Percentiles rank a stretch among this genome's conserved stretches.
Evolutionary conservation across 2,888 invertebrate genomes (phyloP).

Genomic region (Rhamnusium bicolor): DNA sequence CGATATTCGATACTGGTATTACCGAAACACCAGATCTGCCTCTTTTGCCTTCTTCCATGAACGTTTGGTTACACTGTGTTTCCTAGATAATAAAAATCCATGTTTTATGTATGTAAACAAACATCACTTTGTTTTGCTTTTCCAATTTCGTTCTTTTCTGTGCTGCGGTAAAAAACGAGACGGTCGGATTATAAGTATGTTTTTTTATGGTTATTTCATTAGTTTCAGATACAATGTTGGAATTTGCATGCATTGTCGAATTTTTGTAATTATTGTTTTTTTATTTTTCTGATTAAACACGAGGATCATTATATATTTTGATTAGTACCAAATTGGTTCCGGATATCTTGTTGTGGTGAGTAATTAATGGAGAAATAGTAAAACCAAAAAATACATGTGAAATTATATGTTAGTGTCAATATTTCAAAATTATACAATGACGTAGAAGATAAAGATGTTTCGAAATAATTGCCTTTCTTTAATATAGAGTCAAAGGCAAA

Average conservation of each 20-base stretch:
- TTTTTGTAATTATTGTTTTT: no score
- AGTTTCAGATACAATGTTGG: neutral
- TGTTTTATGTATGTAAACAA: constrained; percentile 28
- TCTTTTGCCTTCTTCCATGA: constrained; percentile 16
- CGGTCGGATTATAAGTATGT: neutral
- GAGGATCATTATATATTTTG: no score
- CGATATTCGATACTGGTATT: constrained; percentile 33
- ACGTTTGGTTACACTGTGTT: constrained; percentile 22
- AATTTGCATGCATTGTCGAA: neutral
- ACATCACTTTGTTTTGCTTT: constrained; percentile 6
- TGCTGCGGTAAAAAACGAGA: neutral
- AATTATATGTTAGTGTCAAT: no score
- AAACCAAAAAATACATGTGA: no score
- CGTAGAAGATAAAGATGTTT: no score
- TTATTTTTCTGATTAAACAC: no score
- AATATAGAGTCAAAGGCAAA: no score
- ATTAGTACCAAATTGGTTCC: no score
- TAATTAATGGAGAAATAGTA: no score
- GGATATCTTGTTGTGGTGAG: no score
- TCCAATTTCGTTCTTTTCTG: neutral
- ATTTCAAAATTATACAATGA: no score
- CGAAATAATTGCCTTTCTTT: no score
- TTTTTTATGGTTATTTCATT: constrained; percentile 1
- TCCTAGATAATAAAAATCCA: constrained; percentile 27
- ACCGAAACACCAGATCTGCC: constrained; percentile 27